These are phyloP conservation scores for Misgurnus anguillicaudatus DNA, from an alignment of 2,113 vertebrate genomes.

Conservation along the genomic window DNA sequence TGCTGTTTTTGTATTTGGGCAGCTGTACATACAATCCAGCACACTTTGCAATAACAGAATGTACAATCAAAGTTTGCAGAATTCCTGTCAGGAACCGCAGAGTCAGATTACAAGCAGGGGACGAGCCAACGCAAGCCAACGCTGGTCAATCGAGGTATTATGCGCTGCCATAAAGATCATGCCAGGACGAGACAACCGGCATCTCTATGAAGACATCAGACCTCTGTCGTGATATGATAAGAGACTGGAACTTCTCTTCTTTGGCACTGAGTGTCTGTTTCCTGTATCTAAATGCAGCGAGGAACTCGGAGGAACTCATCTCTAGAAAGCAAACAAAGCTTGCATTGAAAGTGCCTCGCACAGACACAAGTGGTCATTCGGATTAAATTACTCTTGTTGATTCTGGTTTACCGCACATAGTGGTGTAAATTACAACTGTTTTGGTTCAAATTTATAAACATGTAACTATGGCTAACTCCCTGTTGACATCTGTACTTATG, in stretches of 20 bases:
- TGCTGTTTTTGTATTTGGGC: conserved; percentile 47
- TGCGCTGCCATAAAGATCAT: not conserved
- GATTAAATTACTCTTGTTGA: conserved; percentile 43
- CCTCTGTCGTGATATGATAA: conserved; percentile 69
- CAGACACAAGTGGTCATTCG: conserved; percentile 70
- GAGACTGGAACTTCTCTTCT: conserved; percentile 71
- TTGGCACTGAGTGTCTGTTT: conserved; percentile 63
- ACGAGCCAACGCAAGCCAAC: conserved; percentile 47
- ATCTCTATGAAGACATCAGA: conserved; percentile 56
- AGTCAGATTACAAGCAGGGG: conserved; percentile 55
- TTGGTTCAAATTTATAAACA: conserved; percentile 25
- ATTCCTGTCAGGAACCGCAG: conserved; percentile 60
- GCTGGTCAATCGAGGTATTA: conserved; percentile 47
- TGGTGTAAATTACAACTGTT: conserved; percentile 34
- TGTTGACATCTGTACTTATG: not conserved
- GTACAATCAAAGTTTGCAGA: conserved; percentile 59
- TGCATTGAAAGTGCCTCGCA: conserved; percentile 67
- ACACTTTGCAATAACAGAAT: conserved; percentile 42
- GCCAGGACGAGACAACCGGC: conserved; percentile 55
- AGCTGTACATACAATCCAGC: conserved; percentile 49
- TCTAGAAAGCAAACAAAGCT: conserved; percentile 72
- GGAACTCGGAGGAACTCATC: conserved; percentile 66
- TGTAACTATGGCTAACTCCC: not conserved
- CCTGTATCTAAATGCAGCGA: conserved; percentile 71
- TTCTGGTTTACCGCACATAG: conserved; percentile 49